These are phyloP conservation scores for Macquaria ambigua DNA, from an alignment of 2,113 vertebrate species.

Conservation along the genomic window DNA sequence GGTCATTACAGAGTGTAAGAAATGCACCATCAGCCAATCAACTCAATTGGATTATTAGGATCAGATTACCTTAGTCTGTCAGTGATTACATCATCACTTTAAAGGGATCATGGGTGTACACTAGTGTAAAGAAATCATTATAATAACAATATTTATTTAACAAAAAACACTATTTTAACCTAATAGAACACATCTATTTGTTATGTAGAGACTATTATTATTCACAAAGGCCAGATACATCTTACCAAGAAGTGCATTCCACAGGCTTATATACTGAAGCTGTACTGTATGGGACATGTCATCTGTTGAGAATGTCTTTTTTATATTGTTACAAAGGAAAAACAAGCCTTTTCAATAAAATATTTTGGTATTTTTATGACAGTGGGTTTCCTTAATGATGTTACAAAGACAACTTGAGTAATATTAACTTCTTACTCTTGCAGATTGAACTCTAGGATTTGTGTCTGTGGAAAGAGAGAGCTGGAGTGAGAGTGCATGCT, in stretches of 20 bases:
- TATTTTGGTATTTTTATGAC: conserved; percentile 44
- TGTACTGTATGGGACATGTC: conserved; percentile 2
- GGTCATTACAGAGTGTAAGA: conserved; percentile 57
- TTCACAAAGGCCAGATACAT: conserved; percentile 15
- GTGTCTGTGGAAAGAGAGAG: conserved; percentile 28
- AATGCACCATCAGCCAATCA: conserved; percentile 74
- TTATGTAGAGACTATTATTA: conserved; percentile 20
- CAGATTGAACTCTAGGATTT: conserved; percentile 46
- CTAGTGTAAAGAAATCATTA: conserved; percentile 4
- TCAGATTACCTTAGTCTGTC: conserved; percentile 70
- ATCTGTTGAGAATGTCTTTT: conserved; percentile 49
- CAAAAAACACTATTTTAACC: conserved; percentile 26
- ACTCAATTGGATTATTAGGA: conserved; percentile 67
- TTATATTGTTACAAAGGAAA: conserved; percentile 42
- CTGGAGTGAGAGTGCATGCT: conserved; percentile 28
- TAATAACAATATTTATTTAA: conserved; percentile 17
- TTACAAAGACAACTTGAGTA: conserved; percentile 19
- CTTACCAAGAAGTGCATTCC: conserved; percentile 37
- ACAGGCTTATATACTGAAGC: conserved; percentile 11
- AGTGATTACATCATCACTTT: conserved; percentile 56
- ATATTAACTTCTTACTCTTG: conserved; percentile 19
- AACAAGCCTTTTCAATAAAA: conserved; percentile 54
- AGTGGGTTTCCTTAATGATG: conserved; percentile 17
- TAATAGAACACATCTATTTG: conserved; percentile 7
- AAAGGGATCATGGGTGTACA: conserved; percentile 28